Conservation (phyloP, 2,888 invertebrate genomes). For the Synergus japonicus region DNA sequence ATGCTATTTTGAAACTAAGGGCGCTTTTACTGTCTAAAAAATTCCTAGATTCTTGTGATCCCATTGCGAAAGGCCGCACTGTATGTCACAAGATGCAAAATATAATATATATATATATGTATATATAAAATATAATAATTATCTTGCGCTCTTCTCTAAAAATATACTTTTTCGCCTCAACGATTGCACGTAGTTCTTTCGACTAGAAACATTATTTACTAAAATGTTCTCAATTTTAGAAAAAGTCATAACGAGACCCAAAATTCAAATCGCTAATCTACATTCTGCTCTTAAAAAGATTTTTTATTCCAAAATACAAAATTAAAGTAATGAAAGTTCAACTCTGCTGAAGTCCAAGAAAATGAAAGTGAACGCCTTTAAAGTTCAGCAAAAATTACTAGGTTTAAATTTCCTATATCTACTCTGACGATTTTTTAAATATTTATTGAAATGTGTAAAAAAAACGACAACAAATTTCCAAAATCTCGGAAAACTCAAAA, state of each 20-base stretch:
- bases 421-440: no score
- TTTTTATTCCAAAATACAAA: not conserved
- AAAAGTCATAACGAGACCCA: not conserved
- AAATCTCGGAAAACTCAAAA: not conserved
- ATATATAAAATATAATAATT: conserved; percentile 39
- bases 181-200: conserved; percentile 34
- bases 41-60: conserved; percentile 34
- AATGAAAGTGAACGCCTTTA: no score
- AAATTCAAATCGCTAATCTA: conserved; percentile 1
- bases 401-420: no score
- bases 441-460: no score
- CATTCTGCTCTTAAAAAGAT: not conserved
- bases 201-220: conserved; percentile 37
- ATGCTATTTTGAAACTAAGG: conserved; percentile 22
- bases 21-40: conserved; percentile 2
- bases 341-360: no score
- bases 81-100: conserved; percentile 35
- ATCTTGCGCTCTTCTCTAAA: conserved; percentile 31
- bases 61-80: conserved; percentile 38
- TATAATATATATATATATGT: conserved; percentile 29
- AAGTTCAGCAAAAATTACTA: no score
- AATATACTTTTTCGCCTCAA: conserved; percentile 36
- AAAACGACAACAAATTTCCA: not conserved
- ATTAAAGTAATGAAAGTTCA: no score
- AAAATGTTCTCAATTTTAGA: conserved; percentile 21